A percentile compares a stretch with the other conserved stretches of the same genome.
These are phyloP conservation scores for Salarias fasciatus DNA, from an alignment of 2,797 vertebrate genomes.

Conservation along the genomic window DNA sequence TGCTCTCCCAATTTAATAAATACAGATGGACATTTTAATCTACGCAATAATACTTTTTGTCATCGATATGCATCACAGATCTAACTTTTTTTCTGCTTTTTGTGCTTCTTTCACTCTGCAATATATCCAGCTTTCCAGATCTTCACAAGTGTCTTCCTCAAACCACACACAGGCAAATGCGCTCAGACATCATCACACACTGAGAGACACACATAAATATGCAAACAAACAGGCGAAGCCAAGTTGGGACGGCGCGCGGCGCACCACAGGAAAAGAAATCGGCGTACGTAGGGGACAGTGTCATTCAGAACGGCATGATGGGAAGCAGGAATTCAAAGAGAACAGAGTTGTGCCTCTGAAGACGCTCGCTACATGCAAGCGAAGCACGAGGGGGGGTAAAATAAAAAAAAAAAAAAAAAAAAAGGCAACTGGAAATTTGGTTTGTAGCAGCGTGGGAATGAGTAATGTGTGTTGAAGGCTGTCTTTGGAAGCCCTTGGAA, in stretches of 20 bases:
- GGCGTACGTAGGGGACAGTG: conserved; percentile 32
- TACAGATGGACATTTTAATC: no score
- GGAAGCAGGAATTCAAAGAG: conserved; percentile 37
- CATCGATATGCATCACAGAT: not conserved
- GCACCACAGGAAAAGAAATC: no score
- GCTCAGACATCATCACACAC: conserved; percentile 35
- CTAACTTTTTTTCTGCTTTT: conserved; percentile 2
- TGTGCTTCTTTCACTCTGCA: conserved; percentile 1
- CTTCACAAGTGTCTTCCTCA: conserved; percentile 32
- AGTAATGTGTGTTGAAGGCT: conserved; percentile 66
- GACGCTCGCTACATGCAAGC: conserved; percentile 12
- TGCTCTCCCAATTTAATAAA: no score
- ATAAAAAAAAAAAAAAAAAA: conserved; percentile 25
- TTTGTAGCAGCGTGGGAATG: conserved; percentile 46
- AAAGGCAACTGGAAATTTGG: conserved; percentile 35
- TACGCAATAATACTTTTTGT: no score
- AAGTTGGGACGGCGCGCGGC: conserved; percentile 41
- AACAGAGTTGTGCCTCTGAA: conserved; percentile 40
- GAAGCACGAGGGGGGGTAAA: conserved; percentile 13
- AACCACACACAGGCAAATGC: conserved; percentile 17
- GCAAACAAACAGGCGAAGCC: conserved; percentile 57
- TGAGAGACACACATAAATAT: conserved; percentile 32
- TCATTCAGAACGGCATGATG: conserved; percentile 33
- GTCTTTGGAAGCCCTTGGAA: conserved; percentile 63
- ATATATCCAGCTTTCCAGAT: conserved; percentile 32